Percentiles rank a stretch among this genome's conserved stretches.
These are phyloP conservation scores for Lasiurus borealis DNA, from an alignment of 2,113 vertebrate genomes.

Conservation along the genomic window DNA sequence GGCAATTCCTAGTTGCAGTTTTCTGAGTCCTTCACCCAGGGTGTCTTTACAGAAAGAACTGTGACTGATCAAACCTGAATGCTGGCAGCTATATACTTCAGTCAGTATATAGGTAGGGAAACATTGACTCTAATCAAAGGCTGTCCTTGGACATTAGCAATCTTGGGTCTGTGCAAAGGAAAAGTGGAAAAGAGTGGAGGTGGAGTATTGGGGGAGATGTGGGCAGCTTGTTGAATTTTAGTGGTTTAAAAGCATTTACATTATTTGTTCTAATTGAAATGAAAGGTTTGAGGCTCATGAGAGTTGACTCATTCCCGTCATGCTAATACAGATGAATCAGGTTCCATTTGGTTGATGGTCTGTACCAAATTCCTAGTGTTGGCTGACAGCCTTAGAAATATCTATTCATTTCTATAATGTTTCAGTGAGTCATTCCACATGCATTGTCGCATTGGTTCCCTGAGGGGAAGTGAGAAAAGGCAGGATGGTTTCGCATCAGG, in stretches of 20 bases:
- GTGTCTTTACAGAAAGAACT: background rate
- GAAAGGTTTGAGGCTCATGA: constrained; percentile 26
- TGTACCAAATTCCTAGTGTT: constrained; percentile 60
- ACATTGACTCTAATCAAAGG: background rate
- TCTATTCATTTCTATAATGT: constrained; percentile 42
- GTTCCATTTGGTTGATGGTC: constrained; percentile 57
- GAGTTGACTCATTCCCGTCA: constrained; percentile 59
- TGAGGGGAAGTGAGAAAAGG: background rate
- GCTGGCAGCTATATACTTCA: background rate
- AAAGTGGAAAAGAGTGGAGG: background rate
- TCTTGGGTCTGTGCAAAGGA: background rate
- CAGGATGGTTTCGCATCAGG: background rate
- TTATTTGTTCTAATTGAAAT: constrained; percentile 77
- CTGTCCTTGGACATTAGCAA: background rate
- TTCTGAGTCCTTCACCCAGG: background rate
- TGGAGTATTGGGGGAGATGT: constrained; percentile 51
- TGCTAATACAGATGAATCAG: constrained; percentile 50
- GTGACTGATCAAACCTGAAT: background rate
- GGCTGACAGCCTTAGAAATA: constrained; percentile 65
- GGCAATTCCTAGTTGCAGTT: background rate
- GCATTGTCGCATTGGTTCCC: background rate
- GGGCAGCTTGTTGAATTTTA: constrained; percentile 63
- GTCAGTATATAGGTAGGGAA: background rate
- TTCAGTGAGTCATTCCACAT: constrained; percentile 71
- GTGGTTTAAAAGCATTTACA: constrained; percentile 69